Percentiles rank a stretch among this genome's conserved stretches.
Conservation (phyloP, 2,888 invertebrate species). For the Diarsia rubi region DNA sequence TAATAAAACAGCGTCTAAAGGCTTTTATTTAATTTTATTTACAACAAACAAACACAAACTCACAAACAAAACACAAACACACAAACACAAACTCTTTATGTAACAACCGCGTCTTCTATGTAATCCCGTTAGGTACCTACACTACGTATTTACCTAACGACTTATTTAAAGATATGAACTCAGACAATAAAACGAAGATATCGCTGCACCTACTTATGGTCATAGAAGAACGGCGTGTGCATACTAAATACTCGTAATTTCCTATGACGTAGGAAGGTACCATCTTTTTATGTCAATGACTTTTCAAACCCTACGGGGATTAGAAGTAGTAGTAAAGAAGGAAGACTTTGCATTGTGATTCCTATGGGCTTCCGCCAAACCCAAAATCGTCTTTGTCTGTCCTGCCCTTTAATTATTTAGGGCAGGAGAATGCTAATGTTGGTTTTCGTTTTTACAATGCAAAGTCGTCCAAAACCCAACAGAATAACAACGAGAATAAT, state of each 20-base stretch:
- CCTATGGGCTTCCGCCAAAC: not conserved
- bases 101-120: constrained; percentile 25
- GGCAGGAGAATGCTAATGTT: no score
- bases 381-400: no score
- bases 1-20: constrained; percentile 3
- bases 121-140: constrained; percentile 48
- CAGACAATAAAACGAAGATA: constrained; percentile 35
- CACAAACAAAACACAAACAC: no score
- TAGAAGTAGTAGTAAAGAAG: no score
- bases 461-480: not conserved
- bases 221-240: constrained; percentile 18
- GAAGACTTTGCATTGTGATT: not conserved
- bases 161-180: constrained; percentile 43
- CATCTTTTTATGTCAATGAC: not conserved
- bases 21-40: not conserved
- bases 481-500: not conserved
- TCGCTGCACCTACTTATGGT: constrained; percentile 16
- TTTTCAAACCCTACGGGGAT: not conserved
- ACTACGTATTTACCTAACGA: constrained; percentile 21
- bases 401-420: no score
- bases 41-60: no score
- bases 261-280: constrained; percentile 6
- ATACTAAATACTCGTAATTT: constrained; percentile 43
- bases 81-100: constrained; percentile 26
- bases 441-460: no score